These are phyloP conservation scores for Ophion ventricosus DNA, from an alignment of 2,888 invertebrate genomes.

Conservation along the genomic window DNA sequence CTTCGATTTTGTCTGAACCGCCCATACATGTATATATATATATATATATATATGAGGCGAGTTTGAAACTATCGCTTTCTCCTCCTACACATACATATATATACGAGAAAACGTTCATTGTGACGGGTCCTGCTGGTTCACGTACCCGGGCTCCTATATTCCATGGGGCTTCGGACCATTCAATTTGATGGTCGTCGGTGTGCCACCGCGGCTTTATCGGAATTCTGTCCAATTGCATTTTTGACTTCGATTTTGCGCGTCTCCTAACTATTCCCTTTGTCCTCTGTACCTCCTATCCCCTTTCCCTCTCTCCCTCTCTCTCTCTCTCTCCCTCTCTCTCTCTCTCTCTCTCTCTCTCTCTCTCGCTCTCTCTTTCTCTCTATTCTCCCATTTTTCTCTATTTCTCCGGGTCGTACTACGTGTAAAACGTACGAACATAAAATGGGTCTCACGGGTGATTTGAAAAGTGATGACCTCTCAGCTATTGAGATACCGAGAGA, in stretches of 20 bases:
- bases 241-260: conserved; percentile 73
- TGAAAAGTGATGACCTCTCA: conserved; percentile 67
- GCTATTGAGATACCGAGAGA: conserved; percentile 27
- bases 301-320: background rate
- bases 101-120: conserved; percentile 35
- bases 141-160: conserved; percentile 19
- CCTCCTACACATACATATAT: conserved; percentile 2
- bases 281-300: conserved; percentile 21
- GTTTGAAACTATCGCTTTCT: conserved; percentile 5
- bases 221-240: conserved; percentile 76
- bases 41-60: background rate
- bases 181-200: conserved; percentile 74
- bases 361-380: background rate
- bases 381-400: conserved; percentile 30
- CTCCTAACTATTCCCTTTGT: conserved; percentile 74
- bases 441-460: conserved; percentile 68
- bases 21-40: background rate
- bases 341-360: background rate
- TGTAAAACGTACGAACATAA: conserved; percentile 40
- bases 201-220: conserved; percentile 72
- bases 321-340: background rate
- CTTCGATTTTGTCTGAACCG: background rate
- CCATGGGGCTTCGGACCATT: conserved; percentile 56
- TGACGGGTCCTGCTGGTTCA: conserved; percentile 15
- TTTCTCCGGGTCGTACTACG: conserved; percentile 17